phyloP scores from a whole-genome alignment of 2,797 vertebrate genomes.

The Spondyliosoma cantharus region DNA sequence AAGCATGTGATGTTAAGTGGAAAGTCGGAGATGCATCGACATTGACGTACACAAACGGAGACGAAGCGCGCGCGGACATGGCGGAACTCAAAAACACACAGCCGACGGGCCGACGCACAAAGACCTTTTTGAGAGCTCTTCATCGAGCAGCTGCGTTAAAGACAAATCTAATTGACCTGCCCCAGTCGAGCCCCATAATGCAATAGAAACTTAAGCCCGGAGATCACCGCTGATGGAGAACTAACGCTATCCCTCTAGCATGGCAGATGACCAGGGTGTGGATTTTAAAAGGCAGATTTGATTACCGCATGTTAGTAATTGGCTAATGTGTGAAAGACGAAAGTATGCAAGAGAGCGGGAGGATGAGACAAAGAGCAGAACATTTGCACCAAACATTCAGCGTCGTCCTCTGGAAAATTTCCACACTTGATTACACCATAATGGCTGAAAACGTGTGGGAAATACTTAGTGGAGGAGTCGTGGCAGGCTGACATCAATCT shows the following conservation, averaged over 20 bases:
- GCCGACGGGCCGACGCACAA: not conserved
- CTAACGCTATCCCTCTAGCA: slow-evolving; percentile 71
- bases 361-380: slow-evolving; percentile 31
- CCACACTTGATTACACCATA: not conserved
- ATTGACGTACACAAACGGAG: not conserved
- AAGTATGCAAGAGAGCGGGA: slow-evolving; percentile 39
- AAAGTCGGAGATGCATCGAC: not conserved
- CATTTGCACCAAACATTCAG: not conserved
- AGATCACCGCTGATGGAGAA: slow-evolving; percentile 71
- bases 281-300: slow-evolving; percentile 76
- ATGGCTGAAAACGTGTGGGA: not conserved
- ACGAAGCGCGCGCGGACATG: not conserved
- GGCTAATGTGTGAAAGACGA: slow-evolving; percentile 76
- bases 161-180: slow-evolving; percentile 78
- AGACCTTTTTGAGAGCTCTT: slow-evolving; percentile 24
- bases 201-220: slow-evolving; percentile 74
- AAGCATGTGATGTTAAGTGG: slow-evolving; percentile 6
- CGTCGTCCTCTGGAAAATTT: not conserved
- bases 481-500: not conserved
- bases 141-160: slow-evolving; percentile 77
- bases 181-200: slow-evolving; percentile 72
- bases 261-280: slow-evolving; percentile 77
- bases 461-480: not conserved
- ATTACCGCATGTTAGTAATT: slow-evolving; percentile 80
- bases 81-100: not conserved